phyloP scores from a whole-genome alignment of 2,797 vertebrate species.

The Okamejei kenojei region DNA sequence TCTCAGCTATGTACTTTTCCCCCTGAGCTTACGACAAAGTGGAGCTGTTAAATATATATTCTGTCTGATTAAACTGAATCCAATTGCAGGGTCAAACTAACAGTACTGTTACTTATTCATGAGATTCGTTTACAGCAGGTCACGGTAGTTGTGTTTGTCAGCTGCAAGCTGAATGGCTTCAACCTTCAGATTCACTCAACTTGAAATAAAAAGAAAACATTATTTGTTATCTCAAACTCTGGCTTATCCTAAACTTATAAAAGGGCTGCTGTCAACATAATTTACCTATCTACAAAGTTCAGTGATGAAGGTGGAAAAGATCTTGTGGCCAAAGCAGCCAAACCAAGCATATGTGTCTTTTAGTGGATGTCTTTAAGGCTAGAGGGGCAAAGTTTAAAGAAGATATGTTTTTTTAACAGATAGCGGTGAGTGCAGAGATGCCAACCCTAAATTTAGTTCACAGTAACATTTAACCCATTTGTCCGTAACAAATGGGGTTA shows the following conservation, averaged over 20 bases:
- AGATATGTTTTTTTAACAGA: too few species aligned
- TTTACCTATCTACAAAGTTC: neutral
- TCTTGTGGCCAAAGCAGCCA: neutral
- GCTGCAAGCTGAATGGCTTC: neutral
- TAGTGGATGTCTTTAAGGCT: too few species aligned
- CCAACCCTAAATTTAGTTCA: too few species aligned
- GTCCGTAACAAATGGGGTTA: too few species aligned
- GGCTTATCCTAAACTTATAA: neutral
- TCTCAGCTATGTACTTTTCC: neutral
- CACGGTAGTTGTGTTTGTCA: neutral
- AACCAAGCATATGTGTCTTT: too few species aligned
- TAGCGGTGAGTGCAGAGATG: too few species aligned
- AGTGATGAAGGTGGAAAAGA: neutral
- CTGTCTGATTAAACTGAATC: neutral
- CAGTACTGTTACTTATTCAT: conserved; percentile 21
- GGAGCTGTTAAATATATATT: neutral
- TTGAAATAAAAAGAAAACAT: neutral
- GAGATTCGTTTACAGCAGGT: neutral
- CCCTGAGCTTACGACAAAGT: neutral
- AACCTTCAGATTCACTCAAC: neutral
- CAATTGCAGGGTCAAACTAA: neutral
- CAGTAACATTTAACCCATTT: too few species aligned
- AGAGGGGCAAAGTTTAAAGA: too few species aligned
- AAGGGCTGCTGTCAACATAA: neutral
- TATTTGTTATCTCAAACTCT: neutral